These are phyloP conservation scores for Acanthaster planci DNA, from an alignment of 35 echinoderm and acorn worm species.

Conservation along the genomic window DNA sequence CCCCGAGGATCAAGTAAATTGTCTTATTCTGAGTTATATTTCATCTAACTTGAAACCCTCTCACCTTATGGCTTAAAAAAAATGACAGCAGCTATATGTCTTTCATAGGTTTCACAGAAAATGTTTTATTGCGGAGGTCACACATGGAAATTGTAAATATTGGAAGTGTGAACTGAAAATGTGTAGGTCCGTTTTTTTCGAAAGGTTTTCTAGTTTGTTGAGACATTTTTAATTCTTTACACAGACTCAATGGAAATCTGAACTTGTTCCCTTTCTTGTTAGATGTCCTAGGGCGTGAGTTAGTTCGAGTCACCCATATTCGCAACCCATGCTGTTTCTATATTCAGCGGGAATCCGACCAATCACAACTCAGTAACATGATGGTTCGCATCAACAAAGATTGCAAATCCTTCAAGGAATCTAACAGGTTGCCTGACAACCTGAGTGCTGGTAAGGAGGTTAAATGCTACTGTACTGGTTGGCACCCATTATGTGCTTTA, in stretches of 20 bases:
- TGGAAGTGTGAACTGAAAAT: no score
- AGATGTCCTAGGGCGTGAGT: slow-evolving; percentile 29
- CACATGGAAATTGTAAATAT: no score
- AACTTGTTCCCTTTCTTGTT: neutral
- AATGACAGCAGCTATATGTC: no score
- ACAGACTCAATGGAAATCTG: neutral
- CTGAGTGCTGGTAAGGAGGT: neutral
- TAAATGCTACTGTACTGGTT: neutral
- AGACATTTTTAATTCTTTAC: neutral
- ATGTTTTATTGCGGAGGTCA: no score
- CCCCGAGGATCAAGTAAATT: no score
- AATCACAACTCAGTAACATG: slow-evolving; percentile 46
- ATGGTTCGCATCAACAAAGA: slow-evolving; percentile 56
- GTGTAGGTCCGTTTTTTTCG: no score
- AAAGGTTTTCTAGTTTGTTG: neutral
- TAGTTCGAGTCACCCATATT: slow-evolving; percentile 77
- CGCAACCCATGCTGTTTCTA: slow-evolving; percentile 70
- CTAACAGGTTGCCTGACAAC: neutral
- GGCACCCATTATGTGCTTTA: neutral
- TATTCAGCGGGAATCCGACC: slow-evolving; percentile 66
- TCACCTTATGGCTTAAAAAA: no score
- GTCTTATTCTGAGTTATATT: no score
- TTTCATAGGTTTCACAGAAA: no score
- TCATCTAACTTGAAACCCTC: no score
- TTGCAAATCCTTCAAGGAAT: neutral